These are phyloP conservation scores for Phallusia fumigata DNA, from an alignment of 23 tunicate genomes.

Conservation along the genomic window DNA sequence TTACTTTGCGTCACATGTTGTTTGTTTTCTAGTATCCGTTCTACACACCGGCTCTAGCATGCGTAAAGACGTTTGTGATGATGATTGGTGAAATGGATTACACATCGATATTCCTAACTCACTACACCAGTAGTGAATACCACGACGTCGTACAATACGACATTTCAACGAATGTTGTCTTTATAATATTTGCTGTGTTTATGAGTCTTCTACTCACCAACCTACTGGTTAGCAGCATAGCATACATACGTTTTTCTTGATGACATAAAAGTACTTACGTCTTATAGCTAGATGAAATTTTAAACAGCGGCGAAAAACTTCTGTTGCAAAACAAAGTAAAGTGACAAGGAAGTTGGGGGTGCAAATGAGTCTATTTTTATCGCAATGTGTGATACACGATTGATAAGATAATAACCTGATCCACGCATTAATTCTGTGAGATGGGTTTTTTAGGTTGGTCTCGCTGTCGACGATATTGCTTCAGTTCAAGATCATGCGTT, in stretches of 20 bases:
- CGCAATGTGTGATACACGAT: too few species aligned
- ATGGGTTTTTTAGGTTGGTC: conserved; percentile 27
- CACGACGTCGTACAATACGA: conserved; percentile 32
- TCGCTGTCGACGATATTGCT: conserved; percentile 61
- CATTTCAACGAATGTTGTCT: conserved; percentile 13
- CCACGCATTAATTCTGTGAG: neutral
- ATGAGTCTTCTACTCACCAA: conserved; percentile 54
- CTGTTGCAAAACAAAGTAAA: too few species aligned
- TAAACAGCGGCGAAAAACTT: too few species aligned
- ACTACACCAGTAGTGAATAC: conserved; percentile 42
- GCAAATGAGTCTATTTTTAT: too few species aligned
- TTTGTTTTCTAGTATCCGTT: conserved; percentile 33
- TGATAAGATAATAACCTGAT: too few species aligned
- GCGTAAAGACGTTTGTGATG: conserved; percentile 73
- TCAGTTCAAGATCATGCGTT: conserved; percentile 42
- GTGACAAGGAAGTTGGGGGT: too few species aligned
- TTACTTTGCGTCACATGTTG: neutral
- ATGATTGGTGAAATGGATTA: conserved; percentile 83
- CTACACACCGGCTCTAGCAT: conserved; percentile 33
- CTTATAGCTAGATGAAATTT: too few species aligned
- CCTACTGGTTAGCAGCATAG: conserved; percentile 32
- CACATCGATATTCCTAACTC: conserved; percentile 28
- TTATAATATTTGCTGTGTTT: conserved; percentile 43
- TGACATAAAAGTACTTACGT: too few species aligned
- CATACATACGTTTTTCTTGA: too few species aligned